Evolutionary conservation across 2,888 invertebrate species (phyloP).

Genomic region (Perizoma flavofasciatum): DNA sequence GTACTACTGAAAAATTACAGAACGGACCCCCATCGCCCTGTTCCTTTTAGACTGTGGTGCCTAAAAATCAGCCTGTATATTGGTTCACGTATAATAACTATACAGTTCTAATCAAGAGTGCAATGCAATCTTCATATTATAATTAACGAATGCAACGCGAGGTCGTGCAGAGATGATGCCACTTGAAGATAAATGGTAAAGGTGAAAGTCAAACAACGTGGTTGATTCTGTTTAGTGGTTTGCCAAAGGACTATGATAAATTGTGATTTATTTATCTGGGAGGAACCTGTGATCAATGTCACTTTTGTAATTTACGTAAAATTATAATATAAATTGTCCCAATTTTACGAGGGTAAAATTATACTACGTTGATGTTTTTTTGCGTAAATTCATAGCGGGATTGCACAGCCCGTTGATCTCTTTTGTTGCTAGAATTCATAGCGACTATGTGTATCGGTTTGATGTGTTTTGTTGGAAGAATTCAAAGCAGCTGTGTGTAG

Average conservation of each 20-base stretch:
- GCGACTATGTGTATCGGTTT: too few species aligned
- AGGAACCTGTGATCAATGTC: too few species aligned
- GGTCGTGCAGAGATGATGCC: constrained; percentile 26
- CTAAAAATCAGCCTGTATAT: too few species aligned
- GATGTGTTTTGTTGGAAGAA: not conserved
- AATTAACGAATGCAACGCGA: constrained; percentile 28
- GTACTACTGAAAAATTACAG: too few species aligned
- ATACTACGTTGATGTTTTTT: not conserved
- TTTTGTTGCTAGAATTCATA: constrained; percentile 5
- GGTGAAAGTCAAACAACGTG: constrained; percentile 29
- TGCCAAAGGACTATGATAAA: not conserved
- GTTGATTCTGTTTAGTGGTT: constrained; percentile 17
- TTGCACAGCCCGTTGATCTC: constrained; percentile 7
- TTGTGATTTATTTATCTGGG: not conserved
- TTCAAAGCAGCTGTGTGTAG: not conserved
- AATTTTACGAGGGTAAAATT: too few species aligned
- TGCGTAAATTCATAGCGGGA: constrained; percentile 1
- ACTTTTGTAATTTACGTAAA: too few species aligned
- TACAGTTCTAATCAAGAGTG: not conserved
- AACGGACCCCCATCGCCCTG: too few species aligned
- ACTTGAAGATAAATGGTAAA: constrained; percentile 17
- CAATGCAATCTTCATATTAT: constrained; percentile 21
- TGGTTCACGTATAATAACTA: too few species aligned
- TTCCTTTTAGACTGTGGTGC: too few species aligned
- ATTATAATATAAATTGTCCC: too few species aligned